These are phyloP conservation scores for Etia nguti DNA, from an alignment of 2,113 vertebrate species.

Conservation along the genomic window DNA sequence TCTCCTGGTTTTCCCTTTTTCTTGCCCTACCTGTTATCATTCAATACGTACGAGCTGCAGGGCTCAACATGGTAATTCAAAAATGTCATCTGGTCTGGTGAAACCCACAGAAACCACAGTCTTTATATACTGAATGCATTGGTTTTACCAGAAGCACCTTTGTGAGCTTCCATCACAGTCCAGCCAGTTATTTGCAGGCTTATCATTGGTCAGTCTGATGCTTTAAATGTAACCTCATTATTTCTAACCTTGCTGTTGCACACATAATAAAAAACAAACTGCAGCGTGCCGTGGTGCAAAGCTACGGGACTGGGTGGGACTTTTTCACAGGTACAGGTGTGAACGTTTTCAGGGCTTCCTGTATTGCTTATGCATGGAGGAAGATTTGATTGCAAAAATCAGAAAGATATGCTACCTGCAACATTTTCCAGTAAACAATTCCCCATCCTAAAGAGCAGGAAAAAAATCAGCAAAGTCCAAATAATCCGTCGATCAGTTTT, in stretches of 20 bases:
- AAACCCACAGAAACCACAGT: background rate
- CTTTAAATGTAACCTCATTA: background rate
- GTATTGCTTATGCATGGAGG: background rate
- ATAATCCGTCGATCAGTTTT: background rate
- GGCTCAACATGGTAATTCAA: background rate
- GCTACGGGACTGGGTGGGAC: rapidly evolving
- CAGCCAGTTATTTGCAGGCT: background rate
- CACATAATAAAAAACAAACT: background rate
- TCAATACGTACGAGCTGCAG: background rate
- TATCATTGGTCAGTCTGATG: background rate
- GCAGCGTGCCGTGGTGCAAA: background rate
- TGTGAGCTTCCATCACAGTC: no score
- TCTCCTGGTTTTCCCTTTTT: background rate
- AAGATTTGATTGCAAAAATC: background rate
- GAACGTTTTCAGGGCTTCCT: background rate
- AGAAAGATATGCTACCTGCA: background rate
- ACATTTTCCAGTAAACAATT: background rate
- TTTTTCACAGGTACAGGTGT: background rate
- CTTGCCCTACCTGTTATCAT: background rate
- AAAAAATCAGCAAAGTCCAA: background rate
- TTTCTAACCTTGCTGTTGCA: background rate
- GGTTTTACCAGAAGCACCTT: no score
- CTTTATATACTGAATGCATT: no score
- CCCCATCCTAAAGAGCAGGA: background rate
- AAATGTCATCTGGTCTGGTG: rapidly evolving